phyloP scores from a whole-genome alignment of 2,113 vertebrate species.

The Phaethon lepturus region DNA sequence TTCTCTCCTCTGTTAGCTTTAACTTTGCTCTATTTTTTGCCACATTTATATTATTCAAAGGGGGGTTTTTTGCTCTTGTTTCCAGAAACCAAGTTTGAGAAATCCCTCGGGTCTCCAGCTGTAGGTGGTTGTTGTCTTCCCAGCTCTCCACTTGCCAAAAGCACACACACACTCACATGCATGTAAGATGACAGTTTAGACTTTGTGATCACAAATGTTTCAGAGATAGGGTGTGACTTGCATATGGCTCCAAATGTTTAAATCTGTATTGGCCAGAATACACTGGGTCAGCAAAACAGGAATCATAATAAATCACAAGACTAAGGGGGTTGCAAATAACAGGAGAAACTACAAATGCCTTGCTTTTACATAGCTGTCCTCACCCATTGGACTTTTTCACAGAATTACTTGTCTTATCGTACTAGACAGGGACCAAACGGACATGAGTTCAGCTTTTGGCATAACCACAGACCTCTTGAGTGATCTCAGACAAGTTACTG shows the following conservation, averaged over 20 bases:
- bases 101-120: neutral
- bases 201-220: neutral
- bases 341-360: neutral
- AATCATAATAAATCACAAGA: neutral
- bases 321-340: neutral
- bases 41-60: accelerated
- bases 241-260: neutral
- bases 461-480: neutral
- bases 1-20: neutral
- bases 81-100: neutral
- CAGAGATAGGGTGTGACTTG: neutral
- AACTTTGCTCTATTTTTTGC: neutral
- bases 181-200: neutral
- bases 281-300: neutral
- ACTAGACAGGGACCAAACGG: neutral
- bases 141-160: neutral
- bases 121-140: neutral
- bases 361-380: neutral
- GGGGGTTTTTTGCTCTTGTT: accelerated
- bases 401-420: slow-evolving; percentile 15
- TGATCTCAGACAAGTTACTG: neutral
- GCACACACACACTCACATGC: neutral
- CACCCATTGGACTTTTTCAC: neutral
- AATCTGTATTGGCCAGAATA: neutral
- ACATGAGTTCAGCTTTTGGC: slow-evolving; percentile 59